A percentile compares a stretch with the other conserved stretches of the same genome.
Conservation (phyloP, 1,140 invertebrate genomes). For the Ostrea denselamellosa region DNA sequence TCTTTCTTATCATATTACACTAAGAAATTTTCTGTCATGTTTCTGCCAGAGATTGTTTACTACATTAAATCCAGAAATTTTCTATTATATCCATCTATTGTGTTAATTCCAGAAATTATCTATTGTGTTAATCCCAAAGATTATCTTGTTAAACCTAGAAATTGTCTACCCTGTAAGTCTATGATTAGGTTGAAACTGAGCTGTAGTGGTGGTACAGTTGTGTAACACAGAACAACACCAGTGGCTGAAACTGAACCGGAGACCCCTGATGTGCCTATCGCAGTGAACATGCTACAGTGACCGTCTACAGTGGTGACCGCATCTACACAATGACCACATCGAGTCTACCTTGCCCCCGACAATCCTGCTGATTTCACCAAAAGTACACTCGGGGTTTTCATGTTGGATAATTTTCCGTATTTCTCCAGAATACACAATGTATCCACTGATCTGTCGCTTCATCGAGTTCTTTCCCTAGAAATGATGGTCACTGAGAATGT, state of each 20-base stretch:
- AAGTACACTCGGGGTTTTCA: slow-evolving; percentile 95
- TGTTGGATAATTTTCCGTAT: slow-evolving; percentile 91
- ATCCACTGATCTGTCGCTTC: slow-evolving; percentile 90
- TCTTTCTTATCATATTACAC: no score
- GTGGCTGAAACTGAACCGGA: neutral
- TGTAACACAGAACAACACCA: neutral
- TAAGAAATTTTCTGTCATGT: no score
- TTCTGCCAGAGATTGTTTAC: no score
- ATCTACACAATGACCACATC: slow-evolving; percentile 40
- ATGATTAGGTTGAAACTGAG: no score
- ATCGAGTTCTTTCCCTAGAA: slow-evolving; percentile 55
- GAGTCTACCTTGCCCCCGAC: slow-evolving; percentile 92
- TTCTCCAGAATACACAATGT: slow-evolving; percentile 99
- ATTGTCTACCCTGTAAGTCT: no score
- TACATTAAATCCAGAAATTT: no score
- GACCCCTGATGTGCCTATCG: slow-evolving; percentile 10
- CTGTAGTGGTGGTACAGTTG: neutral
- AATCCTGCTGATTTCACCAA: slow-evolving; percentile 98
- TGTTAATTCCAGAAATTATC: no score
- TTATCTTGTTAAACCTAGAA: no score
- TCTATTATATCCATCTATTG: no score
- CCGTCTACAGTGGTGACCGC: neutral
- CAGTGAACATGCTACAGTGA: slow-evolving; percentile 1
- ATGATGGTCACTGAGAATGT: neutral
- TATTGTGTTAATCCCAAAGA: no score